phyloP scores from a whole-genome alignment of 92 coral and sea anemone species.

The Chrysogorgia sp. region DNA sequence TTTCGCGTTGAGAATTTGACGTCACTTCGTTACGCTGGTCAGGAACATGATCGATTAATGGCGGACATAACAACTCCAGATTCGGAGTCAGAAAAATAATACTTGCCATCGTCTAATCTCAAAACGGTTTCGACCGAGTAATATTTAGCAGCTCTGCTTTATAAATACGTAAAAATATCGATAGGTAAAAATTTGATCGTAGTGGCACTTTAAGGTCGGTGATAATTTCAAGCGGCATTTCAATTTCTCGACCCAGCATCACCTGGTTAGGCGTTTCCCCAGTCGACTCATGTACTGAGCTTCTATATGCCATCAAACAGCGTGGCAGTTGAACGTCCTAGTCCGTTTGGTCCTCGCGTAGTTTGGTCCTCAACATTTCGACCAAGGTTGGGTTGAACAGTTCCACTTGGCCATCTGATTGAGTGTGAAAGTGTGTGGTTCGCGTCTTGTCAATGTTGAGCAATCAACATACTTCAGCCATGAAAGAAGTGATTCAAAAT shows the following conservation, averaged over 20 bases:
- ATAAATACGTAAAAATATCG: too few species aligned
- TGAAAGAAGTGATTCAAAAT: conserved; percentile 62
- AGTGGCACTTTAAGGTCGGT: too few species aligned
- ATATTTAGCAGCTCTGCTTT: too few species aligned
- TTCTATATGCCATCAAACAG: conserved; percentile 64
- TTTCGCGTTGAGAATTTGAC: too few species aligned
- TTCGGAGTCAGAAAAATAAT: too few species aligned
- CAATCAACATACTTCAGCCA: conserved; percentile 61
- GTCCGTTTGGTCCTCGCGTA: conserved; percentile 53
- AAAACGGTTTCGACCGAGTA: too few species aligned
- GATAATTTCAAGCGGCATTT: conserved; percentile 42
- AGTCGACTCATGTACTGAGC: conserved; percentile 56
- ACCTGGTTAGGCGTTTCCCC: conserved; percentile 43
- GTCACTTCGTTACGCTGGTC: too few species aligned
- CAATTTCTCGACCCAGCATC: conserved; percentile 51
- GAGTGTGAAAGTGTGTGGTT: conserved; percentile 47
- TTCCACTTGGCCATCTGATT: conserved; percentile 59
- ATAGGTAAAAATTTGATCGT: too few species aligned
- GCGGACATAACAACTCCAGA: too few species aligned
- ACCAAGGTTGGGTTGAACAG: conserved; percentile 47
- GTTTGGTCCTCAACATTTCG: conserved; percentile 58
- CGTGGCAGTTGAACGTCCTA: conserved; percentile 52
- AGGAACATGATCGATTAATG: too few species aligned
- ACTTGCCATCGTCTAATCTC: too few species aligned
- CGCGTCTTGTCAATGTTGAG: conserved; percentile 63